Percentiles rank a stretch among this genome's conserved stretches.
These are phyloP conservation scores for Crenuchus spilurus DNA, from an alignment of 2,797 vertebrate species.

Conservation along the genomic window DNA sequence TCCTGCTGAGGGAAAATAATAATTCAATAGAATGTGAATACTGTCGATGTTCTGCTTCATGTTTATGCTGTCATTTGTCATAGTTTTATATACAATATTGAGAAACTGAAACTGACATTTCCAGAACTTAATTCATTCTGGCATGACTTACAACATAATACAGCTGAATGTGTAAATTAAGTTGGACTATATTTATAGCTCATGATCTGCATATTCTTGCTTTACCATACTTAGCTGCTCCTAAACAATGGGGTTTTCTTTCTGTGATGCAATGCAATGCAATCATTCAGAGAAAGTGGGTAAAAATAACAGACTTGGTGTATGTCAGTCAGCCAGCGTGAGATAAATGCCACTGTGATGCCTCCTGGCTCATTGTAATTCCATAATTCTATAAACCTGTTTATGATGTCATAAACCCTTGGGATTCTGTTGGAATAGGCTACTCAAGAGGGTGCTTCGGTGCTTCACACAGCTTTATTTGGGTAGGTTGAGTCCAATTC, in stretches of 20 bases:
- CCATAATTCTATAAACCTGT: not conserved
- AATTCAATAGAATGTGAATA: too few species aligned
- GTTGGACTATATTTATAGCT: slow-evolving; percentile 18
- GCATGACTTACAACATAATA: not conserved
- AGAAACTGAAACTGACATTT: too few species aligned
- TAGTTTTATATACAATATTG: not conserved
- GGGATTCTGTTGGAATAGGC: not conserved
- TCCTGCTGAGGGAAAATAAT: too few species aligned
- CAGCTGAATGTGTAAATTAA: not conserved
- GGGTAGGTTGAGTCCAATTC: too few species aligned
- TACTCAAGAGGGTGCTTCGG: not conserved
- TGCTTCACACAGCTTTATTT: too few species aligned
- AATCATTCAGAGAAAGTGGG: slow-evolving; percentile 27
- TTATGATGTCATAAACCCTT: slow-evolving; percentile 1
- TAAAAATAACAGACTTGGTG: slow-evolving; percentile 8
- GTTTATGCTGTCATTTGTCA: not conserved
- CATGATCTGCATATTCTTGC: slow-evolving; percentile 19
- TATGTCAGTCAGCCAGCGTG: not conserved
- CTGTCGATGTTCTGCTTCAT: not conserved
- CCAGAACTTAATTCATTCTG: not conserved
- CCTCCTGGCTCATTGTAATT: not conserved
- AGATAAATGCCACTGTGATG: not conserved
- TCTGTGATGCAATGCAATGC: slow-evolving; percentile 41
- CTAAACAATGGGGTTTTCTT: slow-evolving; percentile 16
- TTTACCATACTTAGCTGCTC: not conserved